Percentiles rank a stretch among this genome's conserved stretches.
phyloP scores from a whole-genome alignment of 2,797 vertebrate genomes.

The Gambusia yucatana region DNA sequence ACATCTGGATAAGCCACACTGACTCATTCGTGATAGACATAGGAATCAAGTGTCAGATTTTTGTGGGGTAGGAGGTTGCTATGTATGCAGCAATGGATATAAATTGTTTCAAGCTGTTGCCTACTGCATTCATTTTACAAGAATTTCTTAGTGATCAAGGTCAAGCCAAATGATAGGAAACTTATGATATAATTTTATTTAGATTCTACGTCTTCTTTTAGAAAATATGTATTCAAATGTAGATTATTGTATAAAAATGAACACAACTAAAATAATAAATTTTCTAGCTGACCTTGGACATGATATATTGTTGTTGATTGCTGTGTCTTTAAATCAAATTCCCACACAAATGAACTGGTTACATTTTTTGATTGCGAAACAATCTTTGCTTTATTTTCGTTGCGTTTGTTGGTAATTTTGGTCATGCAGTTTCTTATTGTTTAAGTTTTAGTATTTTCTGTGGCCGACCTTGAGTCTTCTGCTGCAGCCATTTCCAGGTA shows the following conservation, averaged over 20 bases:
- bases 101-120: conserved; percentile 73
- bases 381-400: neutral
- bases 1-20: neutral
- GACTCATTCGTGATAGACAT: conserved; percentile 8
- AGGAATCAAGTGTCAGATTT: neutral
- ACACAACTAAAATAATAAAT: neutral
- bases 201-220: neutral
- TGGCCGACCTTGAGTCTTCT: neutral
- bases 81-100: conserved; percentile 7
- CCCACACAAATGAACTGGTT: neutral
- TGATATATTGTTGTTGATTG: neutral
- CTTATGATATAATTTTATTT: neutral
- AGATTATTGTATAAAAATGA: neutral
- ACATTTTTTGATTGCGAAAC: neutral
- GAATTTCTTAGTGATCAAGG: conserved; percentile 68
- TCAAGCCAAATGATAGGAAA: conserved; percentile 56
- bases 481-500: neutral
- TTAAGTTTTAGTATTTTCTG: neutral
- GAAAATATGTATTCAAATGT: neutral
- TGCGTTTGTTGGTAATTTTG: neutral
- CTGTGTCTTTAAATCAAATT: neutral
- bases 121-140: conserved; percentile 57
- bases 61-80: neutral
- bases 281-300: neutral
- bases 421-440: neutral